Evolutionary conservation across 1,140 invertebrate genomes (phyloP).

Genomic region (Ceratina japonica): DNA sequence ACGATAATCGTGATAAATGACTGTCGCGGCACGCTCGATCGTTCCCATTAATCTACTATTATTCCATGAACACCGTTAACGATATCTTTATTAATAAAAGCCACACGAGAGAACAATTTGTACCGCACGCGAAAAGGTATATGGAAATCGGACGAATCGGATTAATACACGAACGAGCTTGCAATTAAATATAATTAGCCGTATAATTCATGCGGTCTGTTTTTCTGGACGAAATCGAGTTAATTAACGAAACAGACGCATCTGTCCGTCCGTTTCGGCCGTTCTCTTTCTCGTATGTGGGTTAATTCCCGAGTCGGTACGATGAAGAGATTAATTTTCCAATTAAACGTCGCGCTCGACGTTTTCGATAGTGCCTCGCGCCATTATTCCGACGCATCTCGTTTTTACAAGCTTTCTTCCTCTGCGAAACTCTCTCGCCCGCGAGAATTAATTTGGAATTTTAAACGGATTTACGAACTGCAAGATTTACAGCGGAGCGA

Average conservation of each 20-base stretch:
- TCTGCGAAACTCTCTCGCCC: not conserved
- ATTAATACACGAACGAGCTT: constrained; percentile 15
- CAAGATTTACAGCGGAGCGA: no score
- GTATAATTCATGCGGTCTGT: constrained; percentile 27
- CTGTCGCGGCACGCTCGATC: constrained; percentile 8
- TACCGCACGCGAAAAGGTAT: not conserved
- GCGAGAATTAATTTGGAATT: no score
- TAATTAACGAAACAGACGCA: constrained; percentile 45
- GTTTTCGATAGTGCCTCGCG: not conserved
- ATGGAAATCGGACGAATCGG: not conserved
- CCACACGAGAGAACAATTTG: constrained; percentile 4
- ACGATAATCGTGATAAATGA: constrained; percentile 36
- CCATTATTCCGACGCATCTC: not conserved
- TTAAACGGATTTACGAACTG: no score
- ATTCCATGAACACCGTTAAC: constrained; percentile 12
- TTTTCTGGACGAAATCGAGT: constrained; percentile 30
- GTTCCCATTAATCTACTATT: constrained; percentile 29
- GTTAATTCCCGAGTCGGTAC: constrained; percentile 27
- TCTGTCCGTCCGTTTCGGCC: not conserved
- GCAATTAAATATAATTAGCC: constrained; percentile 32
- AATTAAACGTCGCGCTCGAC: constrained; percentile 3
- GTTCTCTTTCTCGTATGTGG: constrained; percentile 11
- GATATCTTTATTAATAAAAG: constrained; percentile 28
- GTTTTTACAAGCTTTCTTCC: not conserved
- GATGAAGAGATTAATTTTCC: constrained; percentile 20